Base-by-base conservation (phyloP, 2,888 invertebrate species). In the Oligia strigilis region DNA sequence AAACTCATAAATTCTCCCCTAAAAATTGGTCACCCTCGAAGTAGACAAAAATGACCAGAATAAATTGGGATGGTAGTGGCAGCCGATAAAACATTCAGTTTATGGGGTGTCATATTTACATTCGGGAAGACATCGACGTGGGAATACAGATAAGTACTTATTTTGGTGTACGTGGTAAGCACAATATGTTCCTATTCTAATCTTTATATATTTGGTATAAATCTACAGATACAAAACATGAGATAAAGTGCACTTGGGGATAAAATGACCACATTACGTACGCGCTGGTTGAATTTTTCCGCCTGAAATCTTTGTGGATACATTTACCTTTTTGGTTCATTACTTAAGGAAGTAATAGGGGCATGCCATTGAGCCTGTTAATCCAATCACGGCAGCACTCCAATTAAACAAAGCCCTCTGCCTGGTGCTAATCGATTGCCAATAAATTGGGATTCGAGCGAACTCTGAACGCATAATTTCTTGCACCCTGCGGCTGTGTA, bases 41-140 rank as follows among this genome's bases (percentile, higher is more conserved):
- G 92, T 94, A 96, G 94, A 95, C 94, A 96, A 96, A 96, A 97
- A 96, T 97, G 96, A 96, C 97, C 97, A 96, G 95, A 95, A 96
- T 96, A 97, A 97, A 97, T 97, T 97, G 96, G 96, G 94, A 96
- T 96, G 95, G 94, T 93, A 94, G 94, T 96, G 95, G 95, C 94
- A 95, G 94, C 94, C 96, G 92, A 97, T 97, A 97, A 97, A 97
- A 96, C 95, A 96, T 94, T 96, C 95, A 95, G 94, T 97, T 97
- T 97, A 97, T 96, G 95, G 96, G 96, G 97, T 97, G 97, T 97
- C 96, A 96, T 97, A 96, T 97, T 97, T 97, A 97, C 97, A 96
- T 96, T 96, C 94, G 94, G 94, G 91, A 93, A 93, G 92, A 95
- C 93, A 94, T 94, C 94, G 94, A 94, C 93, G 94, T 95, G 95